Evolutionary conservation across 1,140 invertebrate species (phyloP), one percentile per base, ranked within the genome.

Genomic region (Pissodes strobi): DNA sequence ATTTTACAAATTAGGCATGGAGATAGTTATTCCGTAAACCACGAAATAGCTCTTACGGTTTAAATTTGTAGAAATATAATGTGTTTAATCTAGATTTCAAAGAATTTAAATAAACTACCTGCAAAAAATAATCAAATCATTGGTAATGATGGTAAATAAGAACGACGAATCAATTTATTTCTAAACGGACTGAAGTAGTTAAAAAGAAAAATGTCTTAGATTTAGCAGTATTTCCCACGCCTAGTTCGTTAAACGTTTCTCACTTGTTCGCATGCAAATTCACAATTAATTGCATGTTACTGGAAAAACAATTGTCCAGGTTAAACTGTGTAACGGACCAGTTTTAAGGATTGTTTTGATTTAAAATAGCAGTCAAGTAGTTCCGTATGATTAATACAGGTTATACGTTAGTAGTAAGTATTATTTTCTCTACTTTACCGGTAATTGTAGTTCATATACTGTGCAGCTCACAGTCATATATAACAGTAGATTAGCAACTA

Each of bases 211-310:
- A 8, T 9, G 12, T 43, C 10, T 13, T 30, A 25, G 46, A 45
- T 61, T 38, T 51, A 61, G 27, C 48, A 46, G 30, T 51, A 61
- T 61, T 61, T 61, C 58, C 58, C 58, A 61, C 58, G 58, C 34
- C 48, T 22, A 39, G 58, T 45, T 61, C 34, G 46, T 61, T 61
- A 61, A 61, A 52, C 25, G 48, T 52, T 49, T 61, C 48, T 51
- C 46, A 61, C 58, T 52, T 49, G 48, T 61, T 61, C 58, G 58
- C 58, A 61, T 61, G 58, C 58, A 61, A 61, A 61, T 51, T 23
- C 43, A 52, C 58, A 37, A 61, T 61, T 61, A 61, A 61, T 61
- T 61, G 58, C 58, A 61, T 37, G 58, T 30, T 61, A 52, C 58
- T 2, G 12, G 43, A 46, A 37, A 38, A 61, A 61, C 58, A 52